phyloP scores from a whole-genome alignment of 2,113 vertebrate species.

The Myrmophylax atrothorax region DNA sequence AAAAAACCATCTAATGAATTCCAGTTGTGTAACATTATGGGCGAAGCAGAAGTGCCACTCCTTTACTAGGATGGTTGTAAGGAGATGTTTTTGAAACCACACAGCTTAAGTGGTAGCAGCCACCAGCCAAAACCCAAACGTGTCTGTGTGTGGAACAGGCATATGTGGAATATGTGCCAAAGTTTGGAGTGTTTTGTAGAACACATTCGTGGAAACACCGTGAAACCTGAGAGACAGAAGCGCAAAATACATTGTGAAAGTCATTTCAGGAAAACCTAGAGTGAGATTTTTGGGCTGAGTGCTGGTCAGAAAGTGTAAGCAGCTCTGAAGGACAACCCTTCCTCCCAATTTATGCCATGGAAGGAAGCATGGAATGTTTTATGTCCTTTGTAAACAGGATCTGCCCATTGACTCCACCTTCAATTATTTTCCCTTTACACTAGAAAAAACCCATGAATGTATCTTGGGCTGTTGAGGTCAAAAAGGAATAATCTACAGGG shows the following conservation, averaged over 20 bases:
- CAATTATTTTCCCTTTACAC: neutral
- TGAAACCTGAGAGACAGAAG: neutral
- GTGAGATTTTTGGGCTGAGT: neutral
- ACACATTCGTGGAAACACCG: neutral
- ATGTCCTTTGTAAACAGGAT: neutral
- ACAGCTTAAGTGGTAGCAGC: neutral
- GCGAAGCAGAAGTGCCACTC: slow-evolving; percentile 17
- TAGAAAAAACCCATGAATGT: neutral
- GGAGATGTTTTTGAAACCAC: slow-evolving; percentile 23
- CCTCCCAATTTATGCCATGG: neutral
- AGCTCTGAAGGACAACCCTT: neutral
- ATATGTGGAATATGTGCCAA: neutral
- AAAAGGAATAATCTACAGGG: neutral
- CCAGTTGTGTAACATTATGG: neutral
- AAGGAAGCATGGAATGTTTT: neutral
- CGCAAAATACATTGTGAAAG: neutral
- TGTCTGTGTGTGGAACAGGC: neutral
- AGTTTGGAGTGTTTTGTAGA: neutral
- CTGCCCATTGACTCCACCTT: neutral
- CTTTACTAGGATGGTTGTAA: neutral
- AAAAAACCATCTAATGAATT: slow-evolving; percentile 24
- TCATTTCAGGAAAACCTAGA: neutral
- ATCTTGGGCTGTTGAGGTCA: neutral
- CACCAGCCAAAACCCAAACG: neutral
- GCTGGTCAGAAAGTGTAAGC: neutral